These are phyloP conservation scores for Rhinichthys osculus DNA, from an alignment of 2,797 vertebrate genomes.

Conservation along the genomic window DNA sequence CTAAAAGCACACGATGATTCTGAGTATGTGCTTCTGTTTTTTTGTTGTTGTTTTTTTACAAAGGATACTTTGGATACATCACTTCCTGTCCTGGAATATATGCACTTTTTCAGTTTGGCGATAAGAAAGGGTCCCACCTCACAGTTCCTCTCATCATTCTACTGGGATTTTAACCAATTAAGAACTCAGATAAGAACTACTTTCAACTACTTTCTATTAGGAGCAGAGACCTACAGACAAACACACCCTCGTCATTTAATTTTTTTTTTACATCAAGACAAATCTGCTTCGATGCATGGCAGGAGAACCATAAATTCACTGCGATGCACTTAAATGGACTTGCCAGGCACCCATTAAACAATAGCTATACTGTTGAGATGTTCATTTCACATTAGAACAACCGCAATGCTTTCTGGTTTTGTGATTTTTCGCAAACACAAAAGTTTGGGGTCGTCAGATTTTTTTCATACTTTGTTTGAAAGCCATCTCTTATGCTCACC, in stretches of 20 bases:
- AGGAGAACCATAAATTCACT: conserved; percentile 9
- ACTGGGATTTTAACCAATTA: conserved; percentile 19
- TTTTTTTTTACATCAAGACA: conserved; percentile 26
- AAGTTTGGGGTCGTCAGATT: background rate
- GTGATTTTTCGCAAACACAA: background rate
- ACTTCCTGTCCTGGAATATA: conserved; percentile 52
- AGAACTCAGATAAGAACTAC: conserved; percentile 39
- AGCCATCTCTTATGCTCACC: background rate
- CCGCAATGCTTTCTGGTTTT: background rate
- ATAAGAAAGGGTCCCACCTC: conserved; percentile 43
- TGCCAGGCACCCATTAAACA: conserved; percentile 35
- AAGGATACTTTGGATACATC: conserved; percentile 41
- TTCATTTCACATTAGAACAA: background rate
- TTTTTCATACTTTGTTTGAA: background rate
- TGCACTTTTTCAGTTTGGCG: conserved; percentile 53
- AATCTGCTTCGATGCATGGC: conserved; percentile 34
- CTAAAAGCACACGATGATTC: background rate
- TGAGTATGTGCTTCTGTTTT: background rate
- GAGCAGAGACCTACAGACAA: conserved; percentile 48
- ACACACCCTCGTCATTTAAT: conserved; percentile 35
- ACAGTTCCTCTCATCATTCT: conserved; percentile 5
- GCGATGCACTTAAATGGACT: conserved; percentile 23
- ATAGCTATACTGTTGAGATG: conserved; percentile 21
- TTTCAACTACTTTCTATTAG: conserved; percentile 48
- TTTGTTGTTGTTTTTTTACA: background rate